Base-by-base conservation (phyloP, 2,797 vertebrate species). In the Crocodylus rhombifer region DNA sequence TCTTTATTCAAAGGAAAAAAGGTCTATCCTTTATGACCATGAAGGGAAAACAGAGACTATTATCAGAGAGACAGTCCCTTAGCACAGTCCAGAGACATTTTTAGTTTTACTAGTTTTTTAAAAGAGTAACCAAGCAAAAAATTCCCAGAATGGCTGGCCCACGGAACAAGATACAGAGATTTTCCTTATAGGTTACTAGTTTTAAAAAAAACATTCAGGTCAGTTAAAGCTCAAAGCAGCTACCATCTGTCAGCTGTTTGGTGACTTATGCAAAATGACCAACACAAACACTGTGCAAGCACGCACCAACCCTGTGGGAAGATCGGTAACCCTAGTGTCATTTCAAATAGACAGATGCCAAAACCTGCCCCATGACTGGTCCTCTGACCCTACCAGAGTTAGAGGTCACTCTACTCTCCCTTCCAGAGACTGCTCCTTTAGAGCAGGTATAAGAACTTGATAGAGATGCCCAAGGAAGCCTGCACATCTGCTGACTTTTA, bases 151-250 rank as follows among this genome's bases (percentile, higher is more conserved):
- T 60, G 76, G 67, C 51, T 14, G 56, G 67, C 69, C 67, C 33
- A 5, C 14, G 62, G n/a, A 91, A 77, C 13, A 76, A 69, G 17
- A 84, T 42, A 80, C 56, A 77, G 10, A 90, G 36, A 84, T 65
- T 86, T 89, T 69, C 57, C 9, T 78, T 64, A 4, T 4, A 76
- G 21, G 58, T 14, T 77, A 55, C 55, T 86, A 82, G 9, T 81
- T 91, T 86, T 88, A 69, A 75, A 75, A 92, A 51, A 56, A 80
- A 89, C 65, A 51, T 94, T 77, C 83, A 94, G n/a, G 42, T 51
- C 0, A 87, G 12, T 62, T 36, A 23, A 76, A 86, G 73, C 87
- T 88, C 63, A 86, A 94, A 95, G 25, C 21, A 89, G 64, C 92
- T 88, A 80, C 28, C 80, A 64, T 93, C 63, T 88, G 69, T 67